Base-by-base conservation (phyloP, 35 echinoderm and acorn worm species). In the Lytechinus pictus region DNA sequence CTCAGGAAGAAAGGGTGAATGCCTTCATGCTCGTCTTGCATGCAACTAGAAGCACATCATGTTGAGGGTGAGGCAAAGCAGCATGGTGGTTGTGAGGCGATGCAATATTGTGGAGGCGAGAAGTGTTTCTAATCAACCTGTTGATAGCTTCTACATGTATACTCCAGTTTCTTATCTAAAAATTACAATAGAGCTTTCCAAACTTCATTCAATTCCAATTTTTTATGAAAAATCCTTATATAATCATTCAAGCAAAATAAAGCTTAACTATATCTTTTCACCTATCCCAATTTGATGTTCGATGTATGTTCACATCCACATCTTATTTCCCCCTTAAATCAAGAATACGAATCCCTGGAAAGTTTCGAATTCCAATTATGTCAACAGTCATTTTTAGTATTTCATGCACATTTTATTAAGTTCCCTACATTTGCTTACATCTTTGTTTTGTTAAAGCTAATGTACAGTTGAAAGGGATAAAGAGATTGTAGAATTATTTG, bases 1-100 rank as follows among this genome's bases (percentile, higher is more conserved):
- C 66, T 19, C 16, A 79, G 66, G 66, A 79, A 79, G 66, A 24
- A 79, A 24, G 66, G 66, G 66, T 79, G 66, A 79, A 79, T 79
- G 66, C 66, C 66, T 79, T 19, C 66, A 79, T 79, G 66, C 66
- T 79, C 66, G 0, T 24, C 5, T 21, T 24, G 61, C 61, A 72
- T 72, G 61, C 61, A 72, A 72, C 61, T 79, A 79, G 66, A 79
- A 79, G 66, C 66, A 79, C 16, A 79, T 79, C 66, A 79, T n/a
- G 66, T 79, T 79, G n/a, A n/a, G 66, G 66, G 66, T 24, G 21
- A 79, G 19, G 66, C 33, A 2, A 44, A 44, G 33, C 33, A 44
- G 33, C 33, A 44, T 44, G 33, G 33, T 44, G 33, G 33, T 1
- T 14, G 66, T 24, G 66, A 79, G 66, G 19, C 66, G 33, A 44